Conservation (phyloP, 2,113 vertebrate species). For the Fulmarus glacialis region DNA sequence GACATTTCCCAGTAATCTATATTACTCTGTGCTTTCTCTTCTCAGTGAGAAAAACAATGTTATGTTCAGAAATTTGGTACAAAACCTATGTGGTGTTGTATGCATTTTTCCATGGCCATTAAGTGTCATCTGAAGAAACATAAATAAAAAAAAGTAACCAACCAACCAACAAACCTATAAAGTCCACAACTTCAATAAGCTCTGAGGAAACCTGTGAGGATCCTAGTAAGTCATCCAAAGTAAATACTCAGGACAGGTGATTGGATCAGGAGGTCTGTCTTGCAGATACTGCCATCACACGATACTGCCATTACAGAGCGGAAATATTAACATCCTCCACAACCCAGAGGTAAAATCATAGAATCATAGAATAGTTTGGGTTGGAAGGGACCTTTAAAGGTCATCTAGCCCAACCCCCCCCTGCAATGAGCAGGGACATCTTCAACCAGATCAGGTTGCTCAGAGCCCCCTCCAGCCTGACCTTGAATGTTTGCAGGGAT, state of each 20-base stretch:
- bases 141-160: neutral
- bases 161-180: neutral
- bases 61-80: neutral
- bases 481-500: neutral
- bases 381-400: neutral
- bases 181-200: neutral
- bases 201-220: neutral
- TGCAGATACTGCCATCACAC: too few species aligned
- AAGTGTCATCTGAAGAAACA: neutral
- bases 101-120: neutral
- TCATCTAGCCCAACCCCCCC: neutral
- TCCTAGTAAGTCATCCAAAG: neutral
- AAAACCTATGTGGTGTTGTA: neutral
- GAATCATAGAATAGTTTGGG: neutral
- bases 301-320: fast-evolving
- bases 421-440: neutral
- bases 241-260: neutral
- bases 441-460: neutral
- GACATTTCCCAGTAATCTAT: neutral
- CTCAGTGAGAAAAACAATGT: neutral
- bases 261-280: neutral
- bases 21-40: neutral
- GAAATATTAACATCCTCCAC: neutral
- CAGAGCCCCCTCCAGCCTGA: neutral
- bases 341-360: neutral